Base-by-base conservation (phyloP, 2,888 invertebrate genomes). In the Anoplius nigerrimus region DNA sequence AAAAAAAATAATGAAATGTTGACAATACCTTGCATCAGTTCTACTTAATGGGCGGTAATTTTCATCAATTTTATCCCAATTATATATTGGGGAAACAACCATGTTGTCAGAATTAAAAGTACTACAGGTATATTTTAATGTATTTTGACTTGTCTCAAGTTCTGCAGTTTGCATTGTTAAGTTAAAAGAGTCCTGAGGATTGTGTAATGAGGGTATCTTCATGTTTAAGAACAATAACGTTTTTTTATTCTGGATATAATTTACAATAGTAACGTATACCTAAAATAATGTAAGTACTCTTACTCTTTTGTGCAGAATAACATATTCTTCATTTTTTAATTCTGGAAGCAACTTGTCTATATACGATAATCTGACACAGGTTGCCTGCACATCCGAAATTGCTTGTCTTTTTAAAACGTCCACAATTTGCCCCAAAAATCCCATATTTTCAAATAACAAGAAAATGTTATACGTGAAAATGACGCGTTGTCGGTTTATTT, bases 281-380 rank as follows among this genome's bases (percentile, higher is more conserved):
- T 13, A 16, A 4, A 48, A 16, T 48, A 48, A 18, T 16, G 13
- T 42, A 18, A 48, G 11, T 48, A 16, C 16, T n/a, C 48, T n/a
- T 48, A 48, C 48, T 6, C 2, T 16, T 48, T 48, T 48, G 16
- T 48, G 18, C 1, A 48, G 48, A 48, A 48, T 1, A 48, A 48
- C n/a, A 91, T 48, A 92, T 74, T 90, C 91, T 6, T 2, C 13
- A 54, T 1, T 2, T 2, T 2, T 15, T n/a, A 48, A 16, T 2
- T 48, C 18, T 48, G 48, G 48, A 2, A 48, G 4, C 18, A 48
- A 48, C n/a, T 48, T 18, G 1, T 48, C 48, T n/a, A 48, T 16
- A 48, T 48, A 48, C 3, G 48, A 48, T 6, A 48, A 4, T 18
- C 18, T 16, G 6, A 16, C 48, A 4, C n/a, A 1, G 18, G 6